A percentile compares a stretch with the other conserved stretches of the same genome.
phyloP scores from a whole-genome alignment of 2,888 invertebrate species.

The Drosophila multiciliata region DNA sequence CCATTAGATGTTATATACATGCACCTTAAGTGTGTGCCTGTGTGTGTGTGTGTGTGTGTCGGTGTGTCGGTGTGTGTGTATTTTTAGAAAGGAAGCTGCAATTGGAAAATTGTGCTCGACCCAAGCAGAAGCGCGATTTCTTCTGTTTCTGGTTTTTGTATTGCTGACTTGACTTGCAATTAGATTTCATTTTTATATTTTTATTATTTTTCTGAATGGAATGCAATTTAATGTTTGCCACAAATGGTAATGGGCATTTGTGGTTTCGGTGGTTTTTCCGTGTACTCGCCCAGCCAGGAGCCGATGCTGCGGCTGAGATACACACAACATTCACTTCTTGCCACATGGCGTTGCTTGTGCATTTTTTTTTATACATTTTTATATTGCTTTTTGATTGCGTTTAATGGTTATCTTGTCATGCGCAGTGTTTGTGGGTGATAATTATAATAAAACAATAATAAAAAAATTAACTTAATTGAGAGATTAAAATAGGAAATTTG shows the following conservation, averaged over 20 bases:
- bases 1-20: slow-evolving; percentile 45
- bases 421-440: background rate
- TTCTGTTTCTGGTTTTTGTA: slow-evolving; percentile 14
- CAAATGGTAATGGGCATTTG: slow-evolving; percentile 55
- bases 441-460: background rate
- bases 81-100: slow-evolving; percentile 73
- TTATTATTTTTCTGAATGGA: slow-evolving; percentile 37
- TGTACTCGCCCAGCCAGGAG: slow-evolving; percentile 24
- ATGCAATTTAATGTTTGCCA: slow-evolving; percentile 39
- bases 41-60: slow-evolving; percentile 23
- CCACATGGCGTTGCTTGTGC: slow-evolving; percentile 6
- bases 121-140: slow-evolving; percentile 27
- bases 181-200: slow-evolving; percentile 64
- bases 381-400: slow-evolving; percentile 23
- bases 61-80: background rate
- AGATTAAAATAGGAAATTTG: background rate
- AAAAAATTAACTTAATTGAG: slow-evolving; percentile 1
- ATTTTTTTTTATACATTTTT: background rate
- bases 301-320: slow-evolving; percentile 22
- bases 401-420: slow-evolving; percentile 15
- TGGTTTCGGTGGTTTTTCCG: slow-evolving; percentile 16
- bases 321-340: slow-evolving; percentile 65
- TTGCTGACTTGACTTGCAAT: slow-evolving; percentile 43
- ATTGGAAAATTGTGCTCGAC: slow-evolving; percentile 33
- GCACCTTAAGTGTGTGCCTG: slow-evolving; percentile 18